A percentile compares a stretch with the other conserved stretches of the same genome.
Evolutionary conservation across 2,797 vertebrate species (phyloP).

Genomic region (Amniataba percoides): DNA sequence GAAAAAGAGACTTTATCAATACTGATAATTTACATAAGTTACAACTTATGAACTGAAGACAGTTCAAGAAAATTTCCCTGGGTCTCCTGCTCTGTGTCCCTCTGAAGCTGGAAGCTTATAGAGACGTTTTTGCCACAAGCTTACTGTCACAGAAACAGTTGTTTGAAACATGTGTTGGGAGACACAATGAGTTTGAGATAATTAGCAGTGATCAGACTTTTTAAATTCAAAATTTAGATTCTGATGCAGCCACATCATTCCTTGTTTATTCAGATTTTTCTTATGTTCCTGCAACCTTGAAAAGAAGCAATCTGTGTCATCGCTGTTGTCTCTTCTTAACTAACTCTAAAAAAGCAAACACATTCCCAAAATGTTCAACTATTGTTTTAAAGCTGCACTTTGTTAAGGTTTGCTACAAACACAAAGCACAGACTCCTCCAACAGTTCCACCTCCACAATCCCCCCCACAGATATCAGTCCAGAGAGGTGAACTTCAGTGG

Average conservation of each 20-base stretch:
- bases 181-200: not conserved
- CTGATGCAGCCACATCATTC: not conserved
- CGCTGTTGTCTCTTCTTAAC: not conserved
- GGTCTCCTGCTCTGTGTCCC: not conserved
- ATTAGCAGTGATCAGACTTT: not conserved
- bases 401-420: not conserved
- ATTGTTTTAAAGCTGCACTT: not conserved
- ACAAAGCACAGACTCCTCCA: not conserved
- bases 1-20: conserved; percentile 12
- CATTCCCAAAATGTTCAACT: not conserved
- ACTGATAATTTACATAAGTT: conserved; percentile 19
- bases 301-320: not conserved
- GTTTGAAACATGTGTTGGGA: not conserved
- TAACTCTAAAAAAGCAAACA: not conserved
- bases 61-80: not conserved
- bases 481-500: conserved; percentile 24
- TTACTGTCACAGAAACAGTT: not conserved
- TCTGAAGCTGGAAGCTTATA: not conserved
- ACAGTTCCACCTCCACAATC: conserved; percentile 10
- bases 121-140: not conserved
- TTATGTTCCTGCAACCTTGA: not conserved
- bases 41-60: too few relatives aligned
- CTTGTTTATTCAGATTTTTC: not conserved
- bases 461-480: conserved; percentile 1
- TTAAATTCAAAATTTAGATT: not conserved